A percentile compares a stretch with the other conserved stretches of the same genome.
Conservation (phyloP, 2,888 invertebrate genomes). For the Nesidiocoris tenuis region DNA sequence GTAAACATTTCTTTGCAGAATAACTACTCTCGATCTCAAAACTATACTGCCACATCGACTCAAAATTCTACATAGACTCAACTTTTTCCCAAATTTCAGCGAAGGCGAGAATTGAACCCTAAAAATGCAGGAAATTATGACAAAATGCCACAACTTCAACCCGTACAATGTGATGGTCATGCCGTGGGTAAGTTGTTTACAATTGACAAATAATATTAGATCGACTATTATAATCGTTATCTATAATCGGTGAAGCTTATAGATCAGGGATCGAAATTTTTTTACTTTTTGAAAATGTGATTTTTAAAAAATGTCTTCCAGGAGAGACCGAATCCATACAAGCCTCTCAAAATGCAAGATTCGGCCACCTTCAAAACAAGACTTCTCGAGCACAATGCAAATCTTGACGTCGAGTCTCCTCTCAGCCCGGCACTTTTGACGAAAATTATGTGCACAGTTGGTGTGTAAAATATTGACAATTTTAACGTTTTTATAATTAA, state of each 20-base stretch:
- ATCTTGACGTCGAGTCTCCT: conserved; percentile 55
- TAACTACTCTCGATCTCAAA: no score
- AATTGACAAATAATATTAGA: neutral
- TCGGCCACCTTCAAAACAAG: conserved; percentile 55
- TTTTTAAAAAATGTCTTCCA: no score
- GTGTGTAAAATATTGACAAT: conserved; percentile 54
- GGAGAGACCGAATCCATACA: conserved; percentile 47
- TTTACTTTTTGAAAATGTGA: no score
- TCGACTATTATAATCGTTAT: neutral
- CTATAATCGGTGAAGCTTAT: neutral
- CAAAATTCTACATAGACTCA: no score
- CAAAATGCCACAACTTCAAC: conserved; percentile 30
- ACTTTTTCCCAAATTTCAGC: no score
- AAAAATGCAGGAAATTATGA: conserved; percentile 1
- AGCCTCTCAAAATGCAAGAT: conserved; percentile 46
- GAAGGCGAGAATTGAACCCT: no score
- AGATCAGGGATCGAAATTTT: no score
- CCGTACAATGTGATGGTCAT: conserved; percentile 30
- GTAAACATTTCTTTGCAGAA: no score
- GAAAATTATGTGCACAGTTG: conserved; percentile 61
- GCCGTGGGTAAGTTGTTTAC: conserved; percentile 35
- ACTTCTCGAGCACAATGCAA: conserved; percentile 58
- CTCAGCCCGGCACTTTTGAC: conserved; percentile 59
- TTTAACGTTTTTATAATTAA: neutral
- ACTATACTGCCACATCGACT: no score